Evolutionary conservation across 2,797 vertebrate species (phyloP).

Genomic region (Aratinga solstitialis): DNA sequence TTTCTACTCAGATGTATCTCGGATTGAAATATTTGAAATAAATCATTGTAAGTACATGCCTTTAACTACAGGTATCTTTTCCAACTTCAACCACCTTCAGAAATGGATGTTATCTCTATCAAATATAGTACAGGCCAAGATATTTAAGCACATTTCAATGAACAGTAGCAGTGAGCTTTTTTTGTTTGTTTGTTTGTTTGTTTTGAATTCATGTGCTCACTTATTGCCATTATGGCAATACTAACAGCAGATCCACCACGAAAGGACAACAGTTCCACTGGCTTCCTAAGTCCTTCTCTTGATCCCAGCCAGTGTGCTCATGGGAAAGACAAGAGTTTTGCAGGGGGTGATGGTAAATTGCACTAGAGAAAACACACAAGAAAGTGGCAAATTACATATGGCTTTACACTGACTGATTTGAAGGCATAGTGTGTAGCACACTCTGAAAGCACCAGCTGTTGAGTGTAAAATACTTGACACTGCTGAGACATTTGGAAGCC

Average conservation of each 20-base stretch:
- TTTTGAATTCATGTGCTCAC: not conserved
- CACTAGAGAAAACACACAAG: not conserved
- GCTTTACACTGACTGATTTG: not conserved
- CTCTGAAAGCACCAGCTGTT: not conserved
- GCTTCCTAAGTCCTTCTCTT: not conserved
- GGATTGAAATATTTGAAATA: not conserved
- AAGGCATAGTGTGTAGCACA: not conserved
- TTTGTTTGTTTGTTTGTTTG: not conserved
- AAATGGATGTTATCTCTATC: not conserved
- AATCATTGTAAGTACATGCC: not conserved
- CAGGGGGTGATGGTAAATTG: not conserved
- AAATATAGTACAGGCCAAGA: not conserved
- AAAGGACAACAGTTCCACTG: not conserved
- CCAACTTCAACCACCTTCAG: not conserved
- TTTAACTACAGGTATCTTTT: not conserved
- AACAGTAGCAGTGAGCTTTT: not conserved
- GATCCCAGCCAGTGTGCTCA: not conserved
- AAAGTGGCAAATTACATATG: not conserved
- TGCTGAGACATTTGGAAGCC: not conserved
- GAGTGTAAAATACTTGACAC: not conserved
- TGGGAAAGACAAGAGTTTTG: not conserved
- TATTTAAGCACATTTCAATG: not conserved
- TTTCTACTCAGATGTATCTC: not conserved
- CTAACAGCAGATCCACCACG: not conserved
- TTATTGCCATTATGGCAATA: not conserved